Base-by-base conservation (phyloP, 2,888 invertebrate species). In the Mesodorylaimus sp. region DNA sequence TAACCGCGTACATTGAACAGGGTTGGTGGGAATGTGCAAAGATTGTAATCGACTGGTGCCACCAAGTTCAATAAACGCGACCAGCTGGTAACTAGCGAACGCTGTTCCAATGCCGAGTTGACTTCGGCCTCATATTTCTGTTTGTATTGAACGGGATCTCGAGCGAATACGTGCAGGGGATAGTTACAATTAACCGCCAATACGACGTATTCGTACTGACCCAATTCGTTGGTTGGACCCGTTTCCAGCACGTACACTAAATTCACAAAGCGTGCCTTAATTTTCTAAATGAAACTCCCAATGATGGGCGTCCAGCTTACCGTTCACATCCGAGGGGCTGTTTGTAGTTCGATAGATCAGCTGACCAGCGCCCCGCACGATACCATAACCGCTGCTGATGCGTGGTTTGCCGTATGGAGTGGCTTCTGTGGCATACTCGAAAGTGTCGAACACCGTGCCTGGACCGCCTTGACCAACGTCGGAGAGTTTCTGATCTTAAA, bases 351-450 rank as follows among this genome's bases (percentile, higher is more conserved):
- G 53, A 58, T 59, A 64, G 52, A 65, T 60, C 36, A 65, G 56
- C 54, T 65, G 64, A 51, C 65, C 65, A 41, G 59, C 57, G 25
- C 57, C 56, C 52, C 64, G 62, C 24, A 65, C 48, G 39, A 65
- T 59, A n/a, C 62, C 60, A 51, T 64, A 65, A 36, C 65, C 65
- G 26, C 61, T 61, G 16, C 60, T 60, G 52, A 65, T 65, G 46
- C 57, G 58, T 16, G 65, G 64, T 50, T 61, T 60, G 53, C 60
- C 61, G 52, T 59, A 63, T 26, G 63, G 64, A 19, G 63, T 64
- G 43, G 63, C 65, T 46, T 63, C 65, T n/a, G 64, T 64, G 5
- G 61, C 60, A 57, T 65, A 65, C 55, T 65, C 63, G 52, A 65
- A 65, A 38, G 61, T 59, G 45, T 65, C 63, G 52, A 65, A 61